Evolutionary conservation across 1,140 invertebrate species (phyloP), one percentile per base, ranked within the genome.

Genomic region (Plectrocnemia conspersa): DNA sequence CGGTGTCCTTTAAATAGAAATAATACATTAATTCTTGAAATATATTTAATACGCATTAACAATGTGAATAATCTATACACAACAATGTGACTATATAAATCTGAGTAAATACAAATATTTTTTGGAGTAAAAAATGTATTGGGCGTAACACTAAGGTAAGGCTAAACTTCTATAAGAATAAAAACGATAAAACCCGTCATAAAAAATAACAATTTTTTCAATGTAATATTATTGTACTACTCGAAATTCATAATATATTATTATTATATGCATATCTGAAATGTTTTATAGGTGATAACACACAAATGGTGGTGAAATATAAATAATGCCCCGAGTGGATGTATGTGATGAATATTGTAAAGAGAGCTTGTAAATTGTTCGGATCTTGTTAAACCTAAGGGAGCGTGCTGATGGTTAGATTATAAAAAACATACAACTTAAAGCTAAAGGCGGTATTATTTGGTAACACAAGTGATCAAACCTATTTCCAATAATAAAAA

Each of bases 21-120:
- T 9, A 47, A 18, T 54, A 23, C 7, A 45, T 40, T 24, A 52
- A 54, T 61, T 57, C 53, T 48, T 54, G 33, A 44, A 41, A 54
- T 63, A 68, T 70, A 72, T 72, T 68, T 74, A 73, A 70, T 74
- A 55, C 25, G 45, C 45, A 35, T 5, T 48, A 62, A 62, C 60
- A 61, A 55, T 52, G 60, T 58, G 60, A 62, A 62, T 54, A 48
- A 42, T 55, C 60, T 58, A 62, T 58, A 62, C 60, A 62, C 56
- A 62, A 62, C 60, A 59, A 61, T 42, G 54, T 61, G 59, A 54
- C 50, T 57, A 54, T 52, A 59, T 46, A 9, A n/a, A n/a, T n/a
- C n/a, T n/a, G n/a, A n/a, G n/a, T n/a, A n/a, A n/a, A n/a, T n/a
- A n/a, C n/a, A n/a, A 45, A 54, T 24, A 46, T 23, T 21, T 46